A percentile compares a stretch with the other conserved stretches of the same genome.
phyloP scores from a whole-genome alignment of 2,888 invertebrate species.

The Zygogramma bicolorata region DNA sequence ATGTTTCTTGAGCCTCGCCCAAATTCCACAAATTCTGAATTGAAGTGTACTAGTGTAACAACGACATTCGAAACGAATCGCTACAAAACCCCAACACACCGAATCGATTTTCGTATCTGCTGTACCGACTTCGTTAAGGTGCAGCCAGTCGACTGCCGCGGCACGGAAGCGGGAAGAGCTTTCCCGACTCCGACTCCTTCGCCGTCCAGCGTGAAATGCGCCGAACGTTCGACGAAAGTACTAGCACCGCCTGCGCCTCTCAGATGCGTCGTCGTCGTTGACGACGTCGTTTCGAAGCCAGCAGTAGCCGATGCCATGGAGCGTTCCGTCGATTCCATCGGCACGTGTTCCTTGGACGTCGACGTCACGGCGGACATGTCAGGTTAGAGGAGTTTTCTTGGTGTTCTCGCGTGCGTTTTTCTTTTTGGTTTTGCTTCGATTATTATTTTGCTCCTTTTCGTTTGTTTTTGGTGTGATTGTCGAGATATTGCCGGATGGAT shows the following conservation, averaged over 20 bases:
- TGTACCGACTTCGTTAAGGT: background rate
- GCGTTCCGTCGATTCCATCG: constrained; percentile 86
- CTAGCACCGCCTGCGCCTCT: constrained; percentile 1
- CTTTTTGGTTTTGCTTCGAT: constrained; percentile 4
- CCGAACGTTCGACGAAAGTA: background rate
- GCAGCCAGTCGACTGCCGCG: background rate
- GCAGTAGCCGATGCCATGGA: constrained; percentile 71
- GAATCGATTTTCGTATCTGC: background rate
- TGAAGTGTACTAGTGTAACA: too few relatives aligned
- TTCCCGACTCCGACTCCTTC: background rate
- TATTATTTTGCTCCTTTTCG: background rate
- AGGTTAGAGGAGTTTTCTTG: constrained; percentile 69
- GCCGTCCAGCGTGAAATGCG: background rate
- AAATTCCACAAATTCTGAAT: too few relatives aligned
- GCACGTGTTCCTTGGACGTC: constrained; percentile 88
- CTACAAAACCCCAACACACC: too few relatives aligned
- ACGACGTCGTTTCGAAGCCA: constrained; percentile 54
- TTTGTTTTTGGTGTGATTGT: background rate
- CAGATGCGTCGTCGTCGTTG: constrained; percentile 23
- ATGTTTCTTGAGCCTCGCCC: too few relatives aligned
- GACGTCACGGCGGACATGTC: constrained; percentile 81
- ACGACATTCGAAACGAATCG: too few relatives aligned
- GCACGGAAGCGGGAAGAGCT: too few relatives aligned
- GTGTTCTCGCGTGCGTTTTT: constrained; percentile 28
- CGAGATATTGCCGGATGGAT: too few relatives aligned